A percentile compares a stretch with the other conserved stretches of the same genome.
Conservation (phyloP, 37 sponge, comb jelly and placozoan genomes). For the Ephydatia muelleri region DNA sequence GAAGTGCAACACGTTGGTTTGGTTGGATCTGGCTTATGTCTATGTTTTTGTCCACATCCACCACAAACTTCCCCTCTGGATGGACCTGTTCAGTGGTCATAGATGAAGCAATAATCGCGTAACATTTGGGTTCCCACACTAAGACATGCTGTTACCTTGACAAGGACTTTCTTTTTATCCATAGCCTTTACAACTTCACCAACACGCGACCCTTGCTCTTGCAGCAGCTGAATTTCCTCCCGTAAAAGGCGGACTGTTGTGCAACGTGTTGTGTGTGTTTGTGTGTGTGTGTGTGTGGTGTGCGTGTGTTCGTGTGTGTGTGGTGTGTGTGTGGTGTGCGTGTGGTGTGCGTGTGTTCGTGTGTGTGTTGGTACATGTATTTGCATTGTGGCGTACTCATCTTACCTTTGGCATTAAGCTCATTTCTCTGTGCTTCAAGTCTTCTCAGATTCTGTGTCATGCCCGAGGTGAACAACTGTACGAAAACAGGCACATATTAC, state of each 20-base stretch:
- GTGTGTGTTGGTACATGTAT: too few species aligned
- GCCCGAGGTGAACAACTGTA: conserved; percentile 73
- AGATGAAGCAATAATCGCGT: neutral
- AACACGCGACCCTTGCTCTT: conserved; percentile 96
- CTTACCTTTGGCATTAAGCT: conserved; percentile 96
- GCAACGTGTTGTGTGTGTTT: too few species aligned
- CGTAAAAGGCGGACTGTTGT: conserved; percentile 80
- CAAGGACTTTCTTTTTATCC: conserved; percentile 99
- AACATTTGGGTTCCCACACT: neutral
- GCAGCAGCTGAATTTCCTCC: conserved; percentile 94
- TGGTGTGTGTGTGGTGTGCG: neutral
- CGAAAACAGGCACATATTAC: neutral
- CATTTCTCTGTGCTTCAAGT: conserved; percentile 98
- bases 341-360: too few species aligned
- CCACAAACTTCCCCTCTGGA: conserved; percentile 99
- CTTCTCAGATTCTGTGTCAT: conserved; percentile 94
- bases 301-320: neutral
- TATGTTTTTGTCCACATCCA: conserved; percentile 93
- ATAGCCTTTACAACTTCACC: conserved; percentile 97
- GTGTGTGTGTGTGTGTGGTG: conserved; percentile 11
- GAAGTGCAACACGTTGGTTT: conserved; percentile 89
- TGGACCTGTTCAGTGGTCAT: conserved; percentile 67
- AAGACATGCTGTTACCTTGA: conserved; percentile 70
- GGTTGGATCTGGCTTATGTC: conserved; percentile 82
- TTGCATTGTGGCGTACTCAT: too few species aligned